Evolutionary conservation across 2,113 vertebrate genomes (phyloP), one percentile per base, ranked within the genome.

Genomic region (Scomber japonicus): DNA sequence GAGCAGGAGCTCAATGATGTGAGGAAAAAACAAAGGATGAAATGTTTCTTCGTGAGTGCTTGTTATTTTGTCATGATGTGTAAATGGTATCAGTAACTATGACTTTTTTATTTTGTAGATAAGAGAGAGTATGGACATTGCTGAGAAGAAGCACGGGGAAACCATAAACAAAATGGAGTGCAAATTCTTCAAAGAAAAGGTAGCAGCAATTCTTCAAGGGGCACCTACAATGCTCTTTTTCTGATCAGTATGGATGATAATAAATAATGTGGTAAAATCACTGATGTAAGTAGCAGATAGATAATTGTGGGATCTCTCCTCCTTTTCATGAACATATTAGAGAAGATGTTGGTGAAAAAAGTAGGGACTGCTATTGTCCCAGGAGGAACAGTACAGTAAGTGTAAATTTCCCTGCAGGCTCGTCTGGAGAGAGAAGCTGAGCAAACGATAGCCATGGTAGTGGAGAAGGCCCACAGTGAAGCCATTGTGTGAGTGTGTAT

Each of bases 161-260:
- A 93, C 89, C 59, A 83, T 97, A 48, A 90, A 91, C 82, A 92
- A 84, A 88, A 82, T 95, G 90, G 96, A 97, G 91, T 81, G 75
- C 60, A 95, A 77, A 24, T 97, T 97, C 90, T 93, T 96, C 81
- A 94, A 93, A 89, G 95, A 97, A 91, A 97, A 97, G 96, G 96
- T 97, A 95, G 16, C 12, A 5, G 45, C 10, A 54, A 30, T 10
- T 44, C 2, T 21, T 59, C 21, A 59, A 44, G 16, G n/a, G 56
- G 17, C 2, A 60, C 2, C 19, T 16, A 51, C 51, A 69, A 63
- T 46, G 2, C 53, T 60, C 31, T 46, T 48, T 1, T 8, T 68
- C 27, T n/a, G 16, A 50, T 31, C 21, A 11, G 2, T 40, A 8
- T 55, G 46, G 53, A 54, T 24, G 8, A 49, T 54, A 54, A 13